Evolutionary conservation across 2,888 invertebrate species (phyloP).

Genomic region (Tanypteryx hageni): DNA sequence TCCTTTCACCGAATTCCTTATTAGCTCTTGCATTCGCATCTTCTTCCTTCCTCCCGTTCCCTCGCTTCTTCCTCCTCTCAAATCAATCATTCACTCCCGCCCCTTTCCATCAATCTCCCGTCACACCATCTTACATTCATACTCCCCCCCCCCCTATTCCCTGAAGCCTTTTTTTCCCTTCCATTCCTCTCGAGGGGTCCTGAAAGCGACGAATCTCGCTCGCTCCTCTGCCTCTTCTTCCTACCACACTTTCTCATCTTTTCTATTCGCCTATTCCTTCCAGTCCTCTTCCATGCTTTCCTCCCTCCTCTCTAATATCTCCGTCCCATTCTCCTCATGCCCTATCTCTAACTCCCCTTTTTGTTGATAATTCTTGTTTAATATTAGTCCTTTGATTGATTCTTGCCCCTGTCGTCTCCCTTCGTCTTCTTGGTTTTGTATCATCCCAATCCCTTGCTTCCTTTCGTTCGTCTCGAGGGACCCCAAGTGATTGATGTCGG

Average conservation of each 20-base stretch:
- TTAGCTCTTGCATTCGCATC: background rate
- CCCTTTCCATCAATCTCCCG: slow-evolving; percentile 49
- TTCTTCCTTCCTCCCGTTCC: background rate
- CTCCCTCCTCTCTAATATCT: background rate
- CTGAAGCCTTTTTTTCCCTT: background rate
- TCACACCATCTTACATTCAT: slow-evolving; percentile 29
- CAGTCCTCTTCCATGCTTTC: background rate
- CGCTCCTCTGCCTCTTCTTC: background rate
- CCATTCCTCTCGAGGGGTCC: too few relatives aligned
- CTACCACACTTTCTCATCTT: background rate
- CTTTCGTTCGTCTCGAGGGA: too few relatives aligned
- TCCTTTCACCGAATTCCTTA: background rate
- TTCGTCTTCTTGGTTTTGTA: too few relatives aligned
- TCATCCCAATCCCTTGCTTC: too few relatives aligned
- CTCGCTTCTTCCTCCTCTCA: background rate
- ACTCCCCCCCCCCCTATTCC: background rate
- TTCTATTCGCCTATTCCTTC: background rate
- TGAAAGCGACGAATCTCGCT: too few relatives aligned
- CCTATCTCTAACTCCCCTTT: too few relatives aligned
- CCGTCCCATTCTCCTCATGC: background rate
- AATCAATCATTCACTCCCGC: slow-evolving; percentile 53
- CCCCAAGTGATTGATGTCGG: too few relatives aligned
- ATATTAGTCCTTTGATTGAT: too few relatives aligned
- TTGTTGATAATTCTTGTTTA: too few relatives aligned
- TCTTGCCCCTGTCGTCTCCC: too few relatives aligned